Conservation (phyloP, 2,888 invertebrate species). For the Scaptomyza flava region DNA sequence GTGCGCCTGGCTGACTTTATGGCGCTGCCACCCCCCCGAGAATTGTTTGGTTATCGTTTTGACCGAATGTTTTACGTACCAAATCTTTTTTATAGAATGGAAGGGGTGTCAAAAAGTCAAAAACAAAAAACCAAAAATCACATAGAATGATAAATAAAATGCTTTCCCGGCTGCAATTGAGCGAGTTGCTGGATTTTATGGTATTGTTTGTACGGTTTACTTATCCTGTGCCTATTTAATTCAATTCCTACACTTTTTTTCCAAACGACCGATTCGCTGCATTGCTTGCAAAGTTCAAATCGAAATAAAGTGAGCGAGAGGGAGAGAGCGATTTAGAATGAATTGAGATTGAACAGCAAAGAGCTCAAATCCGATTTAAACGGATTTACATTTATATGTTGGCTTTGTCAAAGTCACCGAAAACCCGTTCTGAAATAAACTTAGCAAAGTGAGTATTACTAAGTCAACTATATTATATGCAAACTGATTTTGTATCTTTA, state of each 20-base stretch:
- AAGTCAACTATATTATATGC: background rate
- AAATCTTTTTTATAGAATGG: slow-evolving; percentile 1
- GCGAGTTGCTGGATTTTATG: slow-evolving; percentile 26
- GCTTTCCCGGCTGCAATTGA: slow-evolving; percentile 51
- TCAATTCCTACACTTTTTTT: slow-evolving; percentile 39
- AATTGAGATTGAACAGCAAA: slow-evolving; percentile 22
- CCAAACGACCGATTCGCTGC: slow-evolving; percentile 28
- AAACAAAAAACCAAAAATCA: slow-evolving; percentile 3
- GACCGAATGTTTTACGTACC: slow-evolving; percentile 58
- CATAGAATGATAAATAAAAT: slow-evolving; percentile 31
- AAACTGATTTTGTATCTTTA: background rate
- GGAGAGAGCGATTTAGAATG: background rate
- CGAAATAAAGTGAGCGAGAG: slow-evolving; percentile 1
- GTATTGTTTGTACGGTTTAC: slow-evolving; percentile 44
- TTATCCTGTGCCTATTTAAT: slow-evolving; percentile 53
- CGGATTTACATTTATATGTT: slow-evolving; percentile 46
- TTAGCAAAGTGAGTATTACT: background rate
- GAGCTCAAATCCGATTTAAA: slow-evolving; percentile 48
- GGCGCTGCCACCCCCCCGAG: slow-evolving; percentile 30
- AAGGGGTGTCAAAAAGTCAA: background rate
- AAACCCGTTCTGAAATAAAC: background rate
- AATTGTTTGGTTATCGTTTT: slow-evolving; percentile 68
- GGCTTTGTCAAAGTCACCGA: slow-evolving; percentile 32
- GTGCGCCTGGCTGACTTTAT: slow-evolving; percentile 49
- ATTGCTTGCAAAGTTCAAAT: slow-evolving; percentile 31